Percentiles rank a stretch among this genome's conserved stretches.
Evolutionary conservation across 2,797 vertebrate genomes (phyloP).

Genomic region (Malurus splendens): DNA sequence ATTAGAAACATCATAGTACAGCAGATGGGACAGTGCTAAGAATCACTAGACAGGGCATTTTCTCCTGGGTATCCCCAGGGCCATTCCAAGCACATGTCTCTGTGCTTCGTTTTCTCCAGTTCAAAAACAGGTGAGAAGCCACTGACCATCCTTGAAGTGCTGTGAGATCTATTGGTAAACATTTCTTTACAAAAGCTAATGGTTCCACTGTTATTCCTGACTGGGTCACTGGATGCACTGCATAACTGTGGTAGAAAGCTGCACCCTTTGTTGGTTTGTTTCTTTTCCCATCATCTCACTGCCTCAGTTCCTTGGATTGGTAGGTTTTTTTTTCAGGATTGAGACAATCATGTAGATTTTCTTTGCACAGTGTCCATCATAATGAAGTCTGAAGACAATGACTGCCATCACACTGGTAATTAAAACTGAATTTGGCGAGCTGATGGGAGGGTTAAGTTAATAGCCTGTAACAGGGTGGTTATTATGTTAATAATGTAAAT

Average conservation of each 20-base stretch:
- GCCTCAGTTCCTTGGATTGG: background rate
- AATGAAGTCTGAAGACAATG: background rate
- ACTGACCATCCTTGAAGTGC: background rate
- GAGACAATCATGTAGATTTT: background rate
- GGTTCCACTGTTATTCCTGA: background rate
- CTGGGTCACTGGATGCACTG: background rate
- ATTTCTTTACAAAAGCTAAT: background rate
- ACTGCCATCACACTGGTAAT: background rate
- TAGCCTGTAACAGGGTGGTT: background rate
- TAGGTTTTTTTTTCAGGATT: no score
- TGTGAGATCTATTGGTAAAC: background rate
- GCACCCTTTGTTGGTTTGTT: background rate
- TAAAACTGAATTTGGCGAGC: background rate
- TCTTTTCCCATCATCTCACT: background rate
- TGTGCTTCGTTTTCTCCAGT: background rate
- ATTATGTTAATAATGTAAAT: background rate
- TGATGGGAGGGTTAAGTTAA: background rate
- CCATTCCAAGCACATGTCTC: background rate
- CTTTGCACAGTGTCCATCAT: background rate
- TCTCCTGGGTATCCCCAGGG: background rate
- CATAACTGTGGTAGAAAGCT: background rate
- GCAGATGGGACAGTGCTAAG: background rate
- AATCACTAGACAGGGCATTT: background rate
- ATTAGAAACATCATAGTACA: background rate
- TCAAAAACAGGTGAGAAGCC: background rate